These are phyloP conservation scores for Prionace glauca DNA, from an alignment of 2,797 vertebrate genomes.

Conservation along the genomic window DNA sequence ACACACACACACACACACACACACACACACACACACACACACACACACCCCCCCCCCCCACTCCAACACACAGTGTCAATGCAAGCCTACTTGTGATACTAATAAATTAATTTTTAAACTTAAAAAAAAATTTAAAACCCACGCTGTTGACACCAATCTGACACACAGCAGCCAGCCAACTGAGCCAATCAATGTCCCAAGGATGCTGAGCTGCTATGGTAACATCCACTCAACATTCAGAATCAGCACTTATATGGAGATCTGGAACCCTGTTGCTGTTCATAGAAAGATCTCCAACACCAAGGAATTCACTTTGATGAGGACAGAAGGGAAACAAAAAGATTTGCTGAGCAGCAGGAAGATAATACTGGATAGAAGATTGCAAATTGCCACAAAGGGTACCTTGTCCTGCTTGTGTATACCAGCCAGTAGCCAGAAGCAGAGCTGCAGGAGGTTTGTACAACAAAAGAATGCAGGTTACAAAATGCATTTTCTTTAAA, in stretches of 20 bases:
- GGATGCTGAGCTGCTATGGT: too few species aligned
- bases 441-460: background rate
- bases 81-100: too few species aligned
- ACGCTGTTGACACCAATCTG: too few species aligned
- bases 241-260: background rate
- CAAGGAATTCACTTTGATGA: background rate
- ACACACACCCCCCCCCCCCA: too few species aligned
- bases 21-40: too few species aligned
- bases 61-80: too few species aligned
- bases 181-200: too few species aligned
- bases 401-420: background rate
- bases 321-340: background rate
- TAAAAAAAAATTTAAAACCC: too few species aligned
- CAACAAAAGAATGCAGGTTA: background rate
- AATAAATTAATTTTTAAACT: too few species aligned
- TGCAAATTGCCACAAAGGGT: background rate
- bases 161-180: too few species aligned
- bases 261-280: background rate
- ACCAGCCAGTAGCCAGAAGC: background rate
- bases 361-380: background rate
- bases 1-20: too few species aligned
- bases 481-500: background rate
- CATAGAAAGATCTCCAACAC: background rate
- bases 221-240: background rate
- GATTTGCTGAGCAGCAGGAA: background rate